A percentile compares a stretch with the other conserved stretches of the same genome.
Conservation (phyloP, 1,140 invertebrate genomes). For the Homalodisca vitripennis region DNA sequence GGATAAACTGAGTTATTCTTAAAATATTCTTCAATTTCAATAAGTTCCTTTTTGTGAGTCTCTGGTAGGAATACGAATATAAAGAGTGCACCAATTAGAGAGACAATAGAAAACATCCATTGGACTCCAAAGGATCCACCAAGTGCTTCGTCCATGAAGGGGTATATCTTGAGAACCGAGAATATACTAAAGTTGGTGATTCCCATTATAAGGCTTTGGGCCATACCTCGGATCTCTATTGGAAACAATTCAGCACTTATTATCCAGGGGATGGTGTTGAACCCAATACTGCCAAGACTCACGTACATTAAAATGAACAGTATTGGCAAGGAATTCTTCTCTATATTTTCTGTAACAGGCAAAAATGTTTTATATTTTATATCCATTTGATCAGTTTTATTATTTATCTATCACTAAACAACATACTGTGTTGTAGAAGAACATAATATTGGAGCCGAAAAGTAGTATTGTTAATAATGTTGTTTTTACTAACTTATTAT, state of each 20-base stretch:
- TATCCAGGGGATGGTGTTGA: conserved; percentile 60
- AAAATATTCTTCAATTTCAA: conserved; percentile 66
- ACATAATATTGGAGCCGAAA: background rate
- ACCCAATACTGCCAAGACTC: conserved; percentile 56
- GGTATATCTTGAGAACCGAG: conserved; percentile 52
- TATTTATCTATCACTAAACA: too few relatives aligned
- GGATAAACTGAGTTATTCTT: conserved; percentile 46
- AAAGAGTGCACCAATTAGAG: conserved; percentile 56
- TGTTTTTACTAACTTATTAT: background rate
- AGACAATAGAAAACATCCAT: conserved; percentile 67
- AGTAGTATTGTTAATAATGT: background rate
- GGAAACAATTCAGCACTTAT: conserved; percentile 62
- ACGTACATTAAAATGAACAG: conserved; percentile 55
- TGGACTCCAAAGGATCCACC: conserved; percentile 58
- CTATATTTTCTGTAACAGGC: background rate
- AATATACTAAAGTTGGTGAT: conserved; percentile 58
- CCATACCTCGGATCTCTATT: conserved; percentile 57
- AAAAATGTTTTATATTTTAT: background rate
- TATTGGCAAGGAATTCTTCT: conserved; percentile 45
- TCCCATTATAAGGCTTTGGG: conserved; percentile 52
- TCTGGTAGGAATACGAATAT: conserved; percentile 66
- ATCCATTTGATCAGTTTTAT: too few relatives aligned
- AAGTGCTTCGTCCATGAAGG: conserved; percentile 49
- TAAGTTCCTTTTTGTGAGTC: conserved; percentile 66
- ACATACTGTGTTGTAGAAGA: too few relatives aligned